Percentiles rank a stretch among this genome's conserved stretches.
phyloP scores from a whole-genome alignment of 2,113 vertebrate genomes.

The Mormyrus iriodes region DNA sequence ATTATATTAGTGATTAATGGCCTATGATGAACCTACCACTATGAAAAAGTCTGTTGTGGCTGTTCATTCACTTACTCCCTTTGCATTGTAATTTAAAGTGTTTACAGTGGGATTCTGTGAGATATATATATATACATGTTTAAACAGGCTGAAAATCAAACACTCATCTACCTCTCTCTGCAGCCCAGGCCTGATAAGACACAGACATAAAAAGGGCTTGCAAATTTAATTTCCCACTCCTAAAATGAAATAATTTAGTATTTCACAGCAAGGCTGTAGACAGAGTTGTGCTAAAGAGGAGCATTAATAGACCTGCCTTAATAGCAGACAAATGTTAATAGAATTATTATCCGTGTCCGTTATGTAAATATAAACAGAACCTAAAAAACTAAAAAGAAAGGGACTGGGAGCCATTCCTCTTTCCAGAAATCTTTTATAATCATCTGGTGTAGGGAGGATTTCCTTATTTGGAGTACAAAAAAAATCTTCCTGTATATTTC shows the following conservation, averaged over 20 bases:
- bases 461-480: not conserved
- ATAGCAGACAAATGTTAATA: not conserved
- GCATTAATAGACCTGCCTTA: not conserved
- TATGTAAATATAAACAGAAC: not conserved
- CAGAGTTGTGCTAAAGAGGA: not conserved
- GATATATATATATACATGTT: not conserved
- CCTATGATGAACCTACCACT: not conserved
- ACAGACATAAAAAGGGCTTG: not conserved
- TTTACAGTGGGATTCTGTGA: not conserved
- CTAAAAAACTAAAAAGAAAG: not conserved
- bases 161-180: not conserved
- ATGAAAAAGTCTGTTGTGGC: not conserved
- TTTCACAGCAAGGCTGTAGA: not conserved
- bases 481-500: not conserved
- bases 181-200: not conserved
- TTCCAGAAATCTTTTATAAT: not conserved
- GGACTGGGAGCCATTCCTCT: not conserved
- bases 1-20: not conserved
- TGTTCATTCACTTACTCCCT: not conserved
- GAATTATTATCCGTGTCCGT: not conserved
- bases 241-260: slow-evolving; percentile 7
- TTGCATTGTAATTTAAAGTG: not conserved
- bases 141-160: not conserved
- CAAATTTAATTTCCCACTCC: not conserved
- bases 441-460: not conserved